phyloP scores from a whole-genome alignment of 2,113 vertebrate species.

The Agelaius tricolor region DNA sequence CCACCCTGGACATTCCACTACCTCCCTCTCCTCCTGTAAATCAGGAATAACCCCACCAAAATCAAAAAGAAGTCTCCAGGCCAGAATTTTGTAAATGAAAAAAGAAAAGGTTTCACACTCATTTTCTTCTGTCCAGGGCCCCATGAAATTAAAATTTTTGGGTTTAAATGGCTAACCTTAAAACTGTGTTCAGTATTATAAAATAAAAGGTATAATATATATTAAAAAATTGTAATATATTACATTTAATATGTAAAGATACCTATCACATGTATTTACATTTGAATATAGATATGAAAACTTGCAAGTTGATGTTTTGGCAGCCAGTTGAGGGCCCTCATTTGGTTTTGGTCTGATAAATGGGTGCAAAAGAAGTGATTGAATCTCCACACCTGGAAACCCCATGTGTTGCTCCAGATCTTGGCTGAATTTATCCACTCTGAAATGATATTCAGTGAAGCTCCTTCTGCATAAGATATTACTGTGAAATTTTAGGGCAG shows the following conservation, averaged over 20 bases:
- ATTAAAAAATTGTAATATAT: neutral
- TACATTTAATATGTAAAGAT: neutral
- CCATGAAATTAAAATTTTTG: neutral
- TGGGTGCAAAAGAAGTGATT: neutral
- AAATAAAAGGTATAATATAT: neutral
- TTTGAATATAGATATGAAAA: neutral
- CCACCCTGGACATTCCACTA: neutral
- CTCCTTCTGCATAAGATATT: neutral
- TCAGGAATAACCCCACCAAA: neutral
- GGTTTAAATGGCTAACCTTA: slow-evolving; percentile 19
- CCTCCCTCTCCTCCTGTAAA: neutral
- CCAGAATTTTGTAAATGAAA: neutral
- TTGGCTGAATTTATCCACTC: slow-evolving; percentile 10
- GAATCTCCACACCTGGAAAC: neutral
- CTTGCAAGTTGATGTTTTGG: neutral
- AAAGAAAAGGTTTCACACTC: neutral
- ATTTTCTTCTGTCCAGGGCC: neutral
- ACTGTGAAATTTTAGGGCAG: neutral
- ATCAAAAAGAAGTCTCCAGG: neutral
- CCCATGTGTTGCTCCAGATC: neutral
- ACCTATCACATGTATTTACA: neutral
- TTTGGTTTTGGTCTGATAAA: slow-evolving; percentile 27
- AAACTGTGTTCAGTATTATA: neutral
- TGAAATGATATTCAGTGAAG: neutral
- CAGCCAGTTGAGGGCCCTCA: neutral